A percentile compares a stretch with the other conserved stretches of the same genome.
Evolutionary conservation across 1,140 invertebrate species (phyloP).

Genomic region (Gryllus bimaculatus): DNA sequence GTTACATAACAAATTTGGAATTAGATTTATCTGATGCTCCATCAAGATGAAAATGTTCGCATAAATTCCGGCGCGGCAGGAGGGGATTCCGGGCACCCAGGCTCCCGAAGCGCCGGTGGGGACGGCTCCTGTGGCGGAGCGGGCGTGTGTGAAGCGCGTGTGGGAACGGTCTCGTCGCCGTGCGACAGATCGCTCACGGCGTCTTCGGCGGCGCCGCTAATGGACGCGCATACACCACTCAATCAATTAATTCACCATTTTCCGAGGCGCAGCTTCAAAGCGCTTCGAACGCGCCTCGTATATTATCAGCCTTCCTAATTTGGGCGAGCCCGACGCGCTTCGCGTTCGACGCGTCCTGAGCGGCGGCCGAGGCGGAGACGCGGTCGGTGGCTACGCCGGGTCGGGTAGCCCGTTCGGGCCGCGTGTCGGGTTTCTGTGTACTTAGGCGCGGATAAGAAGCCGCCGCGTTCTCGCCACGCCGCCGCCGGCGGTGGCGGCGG

Average conservation of each 20-base stretch:
- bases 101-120: too few relatives aligned
- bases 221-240: not conserved
- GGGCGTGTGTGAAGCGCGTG: not conserved
- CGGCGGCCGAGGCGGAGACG: too few relatives aligned
- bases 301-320: not conserved
- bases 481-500: too few relatives aligned
- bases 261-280: not conserved
- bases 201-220: not conserved
- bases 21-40: too few relatives aligned
- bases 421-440: not conserved
- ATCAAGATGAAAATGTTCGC: too few relatives aligned
- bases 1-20: too few relatives aligned
- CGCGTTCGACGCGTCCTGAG: not conserved
- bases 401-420: not conserved
- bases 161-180: too few relatives aligned
- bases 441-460: not conserved
- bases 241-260: constrained; percentile 6
- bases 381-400: too few relatives aligned
- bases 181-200: not conserved
- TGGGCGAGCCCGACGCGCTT: not conserved
- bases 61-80: too few relatives aligned
- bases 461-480: too few relatives aligned
- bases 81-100: too few relatives aligned
- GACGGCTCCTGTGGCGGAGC: too few relatives aligned
- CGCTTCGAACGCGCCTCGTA: not conserved